A percentile compares a stretch with the other conserved stretches of the same genome.
phyloP scores from a whole-genome alignment of 2,888 invertebrate species.

The Crematogaster levior region DNA sequence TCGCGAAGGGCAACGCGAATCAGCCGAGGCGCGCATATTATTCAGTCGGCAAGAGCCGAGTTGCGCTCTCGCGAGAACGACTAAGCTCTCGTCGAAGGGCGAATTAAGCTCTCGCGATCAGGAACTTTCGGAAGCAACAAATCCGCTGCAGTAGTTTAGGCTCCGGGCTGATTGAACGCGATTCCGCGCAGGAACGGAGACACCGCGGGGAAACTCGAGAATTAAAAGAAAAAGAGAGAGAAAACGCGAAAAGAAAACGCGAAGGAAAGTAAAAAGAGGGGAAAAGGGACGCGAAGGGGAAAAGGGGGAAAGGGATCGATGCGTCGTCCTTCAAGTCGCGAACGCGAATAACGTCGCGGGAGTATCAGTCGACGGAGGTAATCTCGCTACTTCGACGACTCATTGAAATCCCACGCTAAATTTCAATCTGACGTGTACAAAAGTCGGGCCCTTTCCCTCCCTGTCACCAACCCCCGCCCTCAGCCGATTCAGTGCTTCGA shows the following conservation, averaged over 20 bases:
- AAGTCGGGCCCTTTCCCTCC: constrained; percentile 65
- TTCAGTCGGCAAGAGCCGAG: constrained; percentile 1
- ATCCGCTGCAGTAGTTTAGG: constrained; percentile 11
- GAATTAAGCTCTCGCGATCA: constrained; percentile 36
- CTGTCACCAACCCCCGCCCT: neutral
- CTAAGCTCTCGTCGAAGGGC: constrained; percentile 15
- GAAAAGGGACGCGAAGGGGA: neutral
- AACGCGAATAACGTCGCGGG: constrained; percentile 67
- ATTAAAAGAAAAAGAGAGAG: constrained; percentile 19
- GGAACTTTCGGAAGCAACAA: constrained; percentile 40
- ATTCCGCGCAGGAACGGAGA: neutral
- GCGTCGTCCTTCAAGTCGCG: constrained; percentile 60
- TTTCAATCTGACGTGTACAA: constrained; percentile 82
- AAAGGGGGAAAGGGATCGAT: constrained; percentile 58
- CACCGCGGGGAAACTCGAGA: constrained; percentile 9
- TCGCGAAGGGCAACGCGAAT: neutral
- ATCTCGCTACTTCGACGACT: constrained; percentile 79
- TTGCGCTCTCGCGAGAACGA: constrained; percentile 1
- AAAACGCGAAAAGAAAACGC: neutral
- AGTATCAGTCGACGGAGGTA: constrained; percentile 75
- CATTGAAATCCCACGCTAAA: constrained; percentile 83
- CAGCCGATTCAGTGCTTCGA: constrained; percentile 55
- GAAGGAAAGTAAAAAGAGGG: neutral
- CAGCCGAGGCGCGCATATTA: constrained; percentile 4
- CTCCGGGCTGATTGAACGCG: constrained; percentile 31